Evolutionary conservation across 2,888 invertebrate genomes (phyloP).

Genomic region (Coleophora flavipennella): DNA sequence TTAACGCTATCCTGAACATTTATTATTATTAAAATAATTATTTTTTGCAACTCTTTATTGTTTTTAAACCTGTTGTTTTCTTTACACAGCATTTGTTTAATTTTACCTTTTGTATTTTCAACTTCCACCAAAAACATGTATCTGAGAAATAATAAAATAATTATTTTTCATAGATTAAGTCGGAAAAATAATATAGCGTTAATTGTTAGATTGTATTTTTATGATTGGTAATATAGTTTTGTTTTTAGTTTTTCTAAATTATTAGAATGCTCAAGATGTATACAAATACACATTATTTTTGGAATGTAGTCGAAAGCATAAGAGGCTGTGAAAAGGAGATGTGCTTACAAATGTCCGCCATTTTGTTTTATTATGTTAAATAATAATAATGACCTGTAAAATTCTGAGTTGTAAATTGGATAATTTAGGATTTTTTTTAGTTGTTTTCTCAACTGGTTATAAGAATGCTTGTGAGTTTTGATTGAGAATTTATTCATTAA

Average conservation of each 20-base stretch:
- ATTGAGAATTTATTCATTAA: slow-evolving; percentile 67
- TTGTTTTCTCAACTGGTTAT: slow-evolving; percentile 46
- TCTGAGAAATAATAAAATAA: too few species aligned
- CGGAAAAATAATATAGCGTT: background rate
- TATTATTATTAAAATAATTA: too few species aligned
- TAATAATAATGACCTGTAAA: too few species aligned
- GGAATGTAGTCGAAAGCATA: slow-evolving; percentile 2
- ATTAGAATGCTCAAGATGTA: background rate
- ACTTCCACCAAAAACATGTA: too few species aligned
- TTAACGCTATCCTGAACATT: too few species aligned
- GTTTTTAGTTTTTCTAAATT: background rate
- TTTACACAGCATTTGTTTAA: too few species aligned
- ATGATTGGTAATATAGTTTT: background rate
- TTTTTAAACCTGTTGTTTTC: too few species aligned
- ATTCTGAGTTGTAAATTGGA: slow-evolving; percentile 7
- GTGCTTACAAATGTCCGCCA: slow-evolving; percentile 5
- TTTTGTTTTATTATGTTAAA: slow-evolving; percentile 1
- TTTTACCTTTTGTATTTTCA: too few species aligned
- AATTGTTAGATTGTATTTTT: background rate
- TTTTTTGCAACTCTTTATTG: too few species aligned
- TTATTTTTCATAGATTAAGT: too few species aligned
- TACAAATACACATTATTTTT: background rate
- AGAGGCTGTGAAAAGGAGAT: slow-evolving; percentile 19
- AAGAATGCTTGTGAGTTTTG: slow-evolving; percentile 62
- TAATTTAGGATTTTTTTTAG: slow-evolving; percentile 42